These are phyloP conservation scores for Crocallis elinguaria DNA, from an alignment of 2,888 invertebrate genomes.

Conservation along the genomic window DNA sequence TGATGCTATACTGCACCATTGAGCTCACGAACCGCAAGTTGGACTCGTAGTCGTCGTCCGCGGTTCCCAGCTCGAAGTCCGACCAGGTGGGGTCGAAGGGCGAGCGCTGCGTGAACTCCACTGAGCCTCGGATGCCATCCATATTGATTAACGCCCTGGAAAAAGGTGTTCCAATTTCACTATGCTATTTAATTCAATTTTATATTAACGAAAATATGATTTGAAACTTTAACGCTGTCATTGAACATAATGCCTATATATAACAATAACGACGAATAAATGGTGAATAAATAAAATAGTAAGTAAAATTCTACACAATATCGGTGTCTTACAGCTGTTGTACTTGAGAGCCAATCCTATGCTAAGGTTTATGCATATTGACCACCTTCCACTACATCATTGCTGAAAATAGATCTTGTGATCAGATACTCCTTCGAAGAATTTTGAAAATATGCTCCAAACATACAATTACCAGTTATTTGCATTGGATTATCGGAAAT, in stretches of 20 bases:
- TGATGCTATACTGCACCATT: slow-evolving; percentile 89
- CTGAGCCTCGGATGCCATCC: slow-evolving; percentile 91
- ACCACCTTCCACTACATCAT: too few relatives aligned
- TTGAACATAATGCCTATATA: too few relatives aligned
- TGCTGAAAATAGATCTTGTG: neutral
- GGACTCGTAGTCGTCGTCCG: slow-evolving; percentile 87
- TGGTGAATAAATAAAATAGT: too few relatives aligned
- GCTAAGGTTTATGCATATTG: too few relatives aligned
- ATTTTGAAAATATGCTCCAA: too few relatives aligned
- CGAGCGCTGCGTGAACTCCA: slow-evolving; percentile 91
- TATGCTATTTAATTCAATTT: neutral
- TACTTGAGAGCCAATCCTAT: too few relatives aligned
- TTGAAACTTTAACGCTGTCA: too few relatives aligned
- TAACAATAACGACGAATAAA: neutral
- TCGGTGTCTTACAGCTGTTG: too few relatives aligned
- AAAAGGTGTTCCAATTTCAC: neutral
- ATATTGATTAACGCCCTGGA: slow-evolving; percentile 88
- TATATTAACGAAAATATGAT: too few relatives aligned
- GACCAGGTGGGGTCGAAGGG: slow-evolving; percentile 94
- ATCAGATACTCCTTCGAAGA: too few relatives aligned
- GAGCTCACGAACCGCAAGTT: slow-evolving; percentile 90
- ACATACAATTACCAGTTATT: too few relatives aligned
- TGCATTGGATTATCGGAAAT: neutral
- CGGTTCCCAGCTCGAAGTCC: slow-evolving; percentile 88
- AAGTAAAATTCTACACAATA: too few relatives aligned